Conservation (phyloP, 2,888 invertebrate genomes). For the Timema podura region DNA sequence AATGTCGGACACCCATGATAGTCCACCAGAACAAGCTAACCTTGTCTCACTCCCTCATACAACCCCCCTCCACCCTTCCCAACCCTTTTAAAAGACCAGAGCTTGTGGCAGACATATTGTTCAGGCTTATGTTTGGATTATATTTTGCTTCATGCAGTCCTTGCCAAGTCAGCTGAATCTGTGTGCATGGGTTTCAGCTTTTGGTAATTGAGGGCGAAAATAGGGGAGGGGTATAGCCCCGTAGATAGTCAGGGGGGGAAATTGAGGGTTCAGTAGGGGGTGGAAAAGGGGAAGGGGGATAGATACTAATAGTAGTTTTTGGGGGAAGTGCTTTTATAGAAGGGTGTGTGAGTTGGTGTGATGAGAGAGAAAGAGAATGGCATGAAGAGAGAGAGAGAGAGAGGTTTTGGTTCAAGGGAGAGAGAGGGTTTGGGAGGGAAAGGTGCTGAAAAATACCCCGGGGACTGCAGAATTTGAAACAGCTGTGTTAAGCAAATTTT, state of each 20-base stretch:
- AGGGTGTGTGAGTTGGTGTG: too few relatives aligned
- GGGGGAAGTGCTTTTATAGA: not conserved
- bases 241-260: too few relatives aligned
- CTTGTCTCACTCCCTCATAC: not conserved
- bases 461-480: not conserved
- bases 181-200: too few relatives aligned
- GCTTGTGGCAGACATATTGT: slow-evolving; percentile 11
- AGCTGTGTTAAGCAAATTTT: slow-evolving; percentile 13
- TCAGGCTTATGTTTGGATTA: slow-evolving; percentile 13
- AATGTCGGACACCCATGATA: not conserved
- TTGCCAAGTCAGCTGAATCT: too few relatives aligned
- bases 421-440: not conserved
- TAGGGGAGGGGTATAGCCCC: not conserved
- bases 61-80: not conserved
- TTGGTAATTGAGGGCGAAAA: not conserved
- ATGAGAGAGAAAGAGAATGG: not conserved
- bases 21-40: not conserved
- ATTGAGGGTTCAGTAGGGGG: not conserved
- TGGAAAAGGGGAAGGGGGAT: not conserved
- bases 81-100: not conserved
- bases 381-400: not conserved
- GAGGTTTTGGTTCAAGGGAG: not conserved
- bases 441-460: not conserved
- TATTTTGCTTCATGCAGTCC: not conserved
- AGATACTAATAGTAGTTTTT: slow-evolving; percentile 10